Percentiles rank a stretch among this genome's conserved stretches.
phyloP scores from a whole-genome alignment of 2,888 invertebrate species.

The Napeogenes sylphis region DNA sequence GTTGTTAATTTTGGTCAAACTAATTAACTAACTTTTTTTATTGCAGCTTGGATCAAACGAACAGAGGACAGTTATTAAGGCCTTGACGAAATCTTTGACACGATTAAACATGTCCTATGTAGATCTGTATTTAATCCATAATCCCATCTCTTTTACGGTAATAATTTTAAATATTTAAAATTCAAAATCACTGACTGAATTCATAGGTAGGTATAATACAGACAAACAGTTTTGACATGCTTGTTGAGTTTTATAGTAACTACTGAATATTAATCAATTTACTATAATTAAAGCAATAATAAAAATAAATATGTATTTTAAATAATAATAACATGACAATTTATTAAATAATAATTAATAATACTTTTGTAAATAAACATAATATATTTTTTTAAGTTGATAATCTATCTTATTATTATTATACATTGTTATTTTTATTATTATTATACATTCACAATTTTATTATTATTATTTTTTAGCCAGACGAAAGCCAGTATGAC shows the following conservation, averaged over 20 bases:
- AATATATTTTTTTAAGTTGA: too few relatives aligned
- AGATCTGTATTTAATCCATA: constrained; percentile 77
- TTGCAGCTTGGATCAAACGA: constrained; percentile 54
- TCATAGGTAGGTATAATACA: too few relatives aligned
- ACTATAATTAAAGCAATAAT: too few relatives aligned
- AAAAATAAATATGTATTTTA: too few relatives aligned
- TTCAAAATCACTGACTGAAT: not conserved
- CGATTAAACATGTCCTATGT: constrained; percentile 73
- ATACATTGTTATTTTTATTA: too few relatives aligned
- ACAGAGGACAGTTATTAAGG: constrained; percentile 48
- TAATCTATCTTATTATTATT: too few relatives aligned
- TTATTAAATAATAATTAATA: too few relatives aligned
- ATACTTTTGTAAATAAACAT: too few relatives aligned
- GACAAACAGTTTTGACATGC: too few relatives aligned
- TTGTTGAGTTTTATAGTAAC: too few relatives aligned
- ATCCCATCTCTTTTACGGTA: constrained; percentile 63
- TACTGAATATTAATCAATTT: too few relatives aligned
- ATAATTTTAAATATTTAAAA: constrained; percentile 18
- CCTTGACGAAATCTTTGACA: constrained; percentile 56
- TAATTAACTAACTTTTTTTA: constrained; percentile 6
- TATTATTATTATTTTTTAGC: constrained; percentile 36
- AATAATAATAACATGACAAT: too few relatives aligned
- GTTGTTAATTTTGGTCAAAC: not conserved
- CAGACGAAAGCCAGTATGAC: constrained; percentile 45
- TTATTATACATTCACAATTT: not conserved